phyloP scores from a whole-genome alignment of 2,888 invertebrate species.

The Trypoxylon attenuatum region DNA sequence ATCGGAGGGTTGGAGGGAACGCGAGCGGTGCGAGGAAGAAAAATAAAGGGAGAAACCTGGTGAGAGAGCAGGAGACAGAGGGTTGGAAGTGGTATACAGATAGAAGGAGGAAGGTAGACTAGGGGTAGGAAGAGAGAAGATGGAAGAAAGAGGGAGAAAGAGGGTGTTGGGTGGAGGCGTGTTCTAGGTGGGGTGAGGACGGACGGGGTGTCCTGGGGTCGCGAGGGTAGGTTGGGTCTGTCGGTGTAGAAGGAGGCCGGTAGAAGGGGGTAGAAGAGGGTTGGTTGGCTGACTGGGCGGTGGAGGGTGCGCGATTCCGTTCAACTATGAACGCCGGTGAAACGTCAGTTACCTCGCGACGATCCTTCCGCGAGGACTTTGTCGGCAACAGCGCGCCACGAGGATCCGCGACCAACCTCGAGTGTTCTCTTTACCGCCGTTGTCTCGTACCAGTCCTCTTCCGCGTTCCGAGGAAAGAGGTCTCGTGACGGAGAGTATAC shows the following conservation, averaged over 20 bases:
- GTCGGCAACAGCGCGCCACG: conserved; percentile 10
- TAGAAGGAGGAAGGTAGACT: background rate
- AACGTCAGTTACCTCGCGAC: conserved; percentile 72
- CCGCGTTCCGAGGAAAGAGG: too few relatives aligned
- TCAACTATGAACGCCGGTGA: conserved; percentile 57
- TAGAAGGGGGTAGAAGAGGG: conserved; percentile 32
- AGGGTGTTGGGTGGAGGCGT: conserved; percentile 35
- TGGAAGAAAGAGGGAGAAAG: background rate
- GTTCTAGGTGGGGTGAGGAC: conserved; percentile 39
- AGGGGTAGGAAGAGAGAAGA: background rate
- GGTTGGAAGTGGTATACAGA: too few relatives aligned
- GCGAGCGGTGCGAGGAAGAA: conserved; percentile 10
- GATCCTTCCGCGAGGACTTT: conserved; percentile 67
- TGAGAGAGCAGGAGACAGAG: background rate
- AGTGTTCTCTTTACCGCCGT: too few relatives aligned
- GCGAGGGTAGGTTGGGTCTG: conserved; percentile 39
- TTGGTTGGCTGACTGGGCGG: conserved; percentile 44
- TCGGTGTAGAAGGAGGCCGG: conserved; percentile 38
- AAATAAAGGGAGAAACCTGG: background rate
- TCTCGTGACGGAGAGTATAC: background rate
- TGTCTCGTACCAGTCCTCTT: too few relatives aligned
- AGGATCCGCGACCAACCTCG: conserved; percentile 1
- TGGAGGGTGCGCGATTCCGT: conserved; percentile 63
- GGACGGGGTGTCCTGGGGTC: conserved; percentile 36
- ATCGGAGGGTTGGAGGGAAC: too few relatives aligned